phyloP scores from a whole-genome alignment of 2,888 invertebrate genomes.

The Vesta saturnalis region DNA sequence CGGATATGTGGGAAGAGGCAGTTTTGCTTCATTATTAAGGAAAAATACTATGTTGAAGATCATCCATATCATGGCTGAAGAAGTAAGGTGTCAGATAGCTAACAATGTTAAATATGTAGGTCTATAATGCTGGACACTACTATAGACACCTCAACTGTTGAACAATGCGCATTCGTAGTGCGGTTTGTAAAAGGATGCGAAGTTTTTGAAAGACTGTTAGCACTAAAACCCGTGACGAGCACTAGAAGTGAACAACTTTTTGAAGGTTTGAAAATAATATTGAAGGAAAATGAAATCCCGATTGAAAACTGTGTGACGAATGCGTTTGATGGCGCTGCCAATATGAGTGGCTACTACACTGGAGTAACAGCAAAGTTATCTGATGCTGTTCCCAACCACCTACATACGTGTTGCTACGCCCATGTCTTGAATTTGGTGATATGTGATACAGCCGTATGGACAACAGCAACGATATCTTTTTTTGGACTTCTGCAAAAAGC shows the following conservation, averaged over 20 bases:
- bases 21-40: no score
- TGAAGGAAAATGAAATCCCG: not conserved
- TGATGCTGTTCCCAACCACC: not conserved
- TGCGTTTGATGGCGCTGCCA: not conserved
- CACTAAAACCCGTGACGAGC: not conserved
- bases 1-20: no score
- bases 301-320: not conserved
- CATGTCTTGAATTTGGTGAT: not conserved
- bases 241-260: not conserved
- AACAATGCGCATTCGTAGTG: constrained; percentile 5
- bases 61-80: no score
- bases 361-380: not conserved
- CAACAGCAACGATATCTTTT: no score
- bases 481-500: no score
- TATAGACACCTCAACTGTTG: not conserved
- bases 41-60: no score
- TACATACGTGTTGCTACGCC: constrained; percentile 10
- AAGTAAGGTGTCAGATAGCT: no score
- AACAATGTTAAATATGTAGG: no score
- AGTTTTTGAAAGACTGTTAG: not conserved
- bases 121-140: constrained; percentile 5
- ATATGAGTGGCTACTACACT: not conserved
- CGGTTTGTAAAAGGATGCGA: not conserved
- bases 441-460: not conserved
- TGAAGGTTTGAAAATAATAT: not conserved